phyloP scores from a whole-genome alignment of 2,888 invertebrate genomes.

The Diabrotica balteata region DNA sequence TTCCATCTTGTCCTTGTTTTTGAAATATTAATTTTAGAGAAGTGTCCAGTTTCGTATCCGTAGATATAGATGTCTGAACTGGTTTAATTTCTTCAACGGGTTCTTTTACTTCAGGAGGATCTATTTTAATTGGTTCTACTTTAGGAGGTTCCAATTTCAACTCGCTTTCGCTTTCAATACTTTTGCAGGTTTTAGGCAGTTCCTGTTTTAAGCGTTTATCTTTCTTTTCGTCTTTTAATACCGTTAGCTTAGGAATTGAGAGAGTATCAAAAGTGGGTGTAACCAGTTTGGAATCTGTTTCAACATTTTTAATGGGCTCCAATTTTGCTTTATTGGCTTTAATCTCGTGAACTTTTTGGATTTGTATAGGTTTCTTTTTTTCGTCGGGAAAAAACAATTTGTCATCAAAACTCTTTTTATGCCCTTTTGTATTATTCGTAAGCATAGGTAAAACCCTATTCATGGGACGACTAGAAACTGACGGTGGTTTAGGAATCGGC shows the following conservation, averaged over 20 bases:
- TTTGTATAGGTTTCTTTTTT: constrained; percentile 62
- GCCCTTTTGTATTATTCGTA: constrained; percentile 65
- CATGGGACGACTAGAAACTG: constrained; percentile 69
- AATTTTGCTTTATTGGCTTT: constrained; percentile 34
- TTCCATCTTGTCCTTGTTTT: constrained; percentile 61
- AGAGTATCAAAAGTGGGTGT: constrained; percentile 27
- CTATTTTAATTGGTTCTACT: constrained; percentile 22
- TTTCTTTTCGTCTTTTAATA: constrained; percentile 19
- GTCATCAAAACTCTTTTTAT: constrained; percentile 63
- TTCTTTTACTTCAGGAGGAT: constrained; percentile 12
- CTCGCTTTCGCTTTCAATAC: constrained; percentile 17
- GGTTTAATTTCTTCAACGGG: constrained; percentile 25
- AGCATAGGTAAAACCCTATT: constrained; percentile 82
- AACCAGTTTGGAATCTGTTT: constrained; percentile 37
- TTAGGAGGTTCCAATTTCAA: constrained; percentile 17
- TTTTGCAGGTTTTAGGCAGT: constrained; percentile 5
- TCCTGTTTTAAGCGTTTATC: constrained; percentile 18
- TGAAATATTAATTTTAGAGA: constrained; percentile 62
- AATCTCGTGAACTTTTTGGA: constrained; percentile 46
- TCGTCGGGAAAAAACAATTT: constrained; percentile 61
- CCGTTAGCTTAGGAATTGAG: constrained; percentile 1
- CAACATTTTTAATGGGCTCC: constrained; percentile 33
- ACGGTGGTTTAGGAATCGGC: constrained; percentile 66
- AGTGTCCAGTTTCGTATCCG: constrained; percentile 41
- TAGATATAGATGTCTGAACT: constrained; percentile 32